Base-by-base conservation (phyloP, 1,140 invertebrate genomes). In the Heliothis subflexa region DNA sequence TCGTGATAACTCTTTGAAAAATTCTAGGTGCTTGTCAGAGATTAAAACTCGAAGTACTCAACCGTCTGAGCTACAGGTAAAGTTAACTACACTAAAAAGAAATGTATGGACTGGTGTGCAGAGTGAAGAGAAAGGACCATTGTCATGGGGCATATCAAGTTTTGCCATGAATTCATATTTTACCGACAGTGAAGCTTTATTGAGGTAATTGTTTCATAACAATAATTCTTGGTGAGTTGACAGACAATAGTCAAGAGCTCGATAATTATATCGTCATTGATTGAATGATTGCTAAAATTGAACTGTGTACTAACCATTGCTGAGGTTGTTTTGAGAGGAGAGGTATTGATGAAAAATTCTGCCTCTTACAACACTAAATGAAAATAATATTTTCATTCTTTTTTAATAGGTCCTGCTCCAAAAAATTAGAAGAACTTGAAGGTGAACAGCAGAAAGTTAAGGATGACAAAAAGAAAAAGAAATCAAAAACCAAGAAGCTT, bases 71-170 rank as follows among this genome's bases (percentile, higher is more conserved):
- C 89, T 95, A 74, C 95, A 95, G 84, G 93, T 96, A 49, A 96
- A 96, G 89, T 85, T 96, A 11, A 95, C 93, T 61, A 91, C 95
- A 3, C 81, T 96, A 33, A 95, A 95, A 79, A 95, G 94, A 85
- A 95, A 96, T 88, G 94, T 96, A 77, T 96, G 96, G 96, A 96
- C 95, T 3, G 96, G 95, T 25, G 85, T 94, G 9, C 90, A 92
- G 62, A 87, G 81, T 68, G 94, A 95, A 40, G 89, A 90, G 10
- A 94, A 95, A 77, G 89, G 92, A 0, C 96, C 96, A 50, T 78
- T 96, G 13, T 96, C 96, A 18, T 96, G 96, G 96, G 96, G 96
- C 7, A 91, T 95, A 57, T 95, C 95, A 4, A 95, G 92, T 83
- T 93, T 95, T 81, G 94, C 95, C 7, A 93, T 94, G 85, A 94